Conservation (phyloP, 2,113 vertebrate genomes). For the Eolophus roseicapilla region DNA sequence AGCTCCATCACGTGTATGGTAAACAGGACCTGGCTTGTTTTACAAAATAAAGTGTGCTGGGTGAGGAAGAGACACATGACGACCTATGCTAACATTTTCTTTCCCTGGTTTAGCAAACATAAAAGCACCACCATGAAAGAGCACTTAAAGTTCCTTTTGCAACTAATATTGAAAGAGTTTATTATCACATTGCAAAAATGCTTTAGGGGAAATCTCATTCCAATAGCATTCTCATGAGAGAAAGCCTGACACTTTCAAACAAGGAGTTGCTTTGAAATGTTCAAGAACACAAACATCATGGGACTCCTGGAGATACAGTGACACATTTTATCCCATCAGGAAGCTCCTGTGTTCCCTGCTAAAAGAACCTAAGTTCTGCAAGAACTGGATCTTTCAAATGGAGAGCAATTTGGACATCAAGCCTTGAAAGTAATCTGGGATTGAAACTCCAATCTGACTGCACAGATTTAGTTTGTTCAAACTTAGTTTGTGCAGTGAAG, state of each 20-base stretch:
- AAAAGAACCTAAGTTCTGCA: not conserved
- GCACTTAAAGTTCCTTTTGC: constrained; percentile 16
- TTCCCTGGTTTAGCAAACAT: not conserved
- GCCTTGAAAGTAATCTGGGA: not conserved
- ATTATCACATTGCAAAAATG: constrained; percentile 7
- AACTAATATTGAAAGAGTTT: constrained; percentile 27
- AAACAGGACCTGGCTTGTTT: constrained; percentile 38
- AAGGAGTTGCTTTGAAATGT: not conserved
- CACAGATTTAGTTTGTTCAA: not conserved
- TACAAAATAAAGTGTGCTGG: constrained; percentile 2
- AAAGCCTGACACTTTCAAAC: not conserved
- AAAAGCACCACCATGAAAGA: constrained; percentile 21
- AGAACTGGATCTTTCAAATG: not conserved
- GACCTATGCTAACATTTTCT: constrained; percentile 10
- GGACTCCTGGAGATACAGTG: not conserved
- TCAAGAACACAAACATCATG: not conserved
- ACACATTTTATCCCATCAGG: not conserved
- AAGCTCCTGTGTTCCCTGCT: not conserved
- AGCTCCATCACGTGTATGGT: not conserved
- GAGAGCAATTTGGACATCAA: not conserved
- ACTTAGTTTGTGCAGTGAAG: not conserved
- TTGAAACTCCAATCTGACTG: not conserved
- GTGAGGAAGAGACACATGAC: not conserved
- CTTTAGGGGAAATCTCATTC: not conserved
- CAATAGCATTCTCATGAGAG: not conserved